Evolutionary conservation across 2,113 vertebrate genomes (phyloP).

Genomic region (Anoura caudifer): DNA sequence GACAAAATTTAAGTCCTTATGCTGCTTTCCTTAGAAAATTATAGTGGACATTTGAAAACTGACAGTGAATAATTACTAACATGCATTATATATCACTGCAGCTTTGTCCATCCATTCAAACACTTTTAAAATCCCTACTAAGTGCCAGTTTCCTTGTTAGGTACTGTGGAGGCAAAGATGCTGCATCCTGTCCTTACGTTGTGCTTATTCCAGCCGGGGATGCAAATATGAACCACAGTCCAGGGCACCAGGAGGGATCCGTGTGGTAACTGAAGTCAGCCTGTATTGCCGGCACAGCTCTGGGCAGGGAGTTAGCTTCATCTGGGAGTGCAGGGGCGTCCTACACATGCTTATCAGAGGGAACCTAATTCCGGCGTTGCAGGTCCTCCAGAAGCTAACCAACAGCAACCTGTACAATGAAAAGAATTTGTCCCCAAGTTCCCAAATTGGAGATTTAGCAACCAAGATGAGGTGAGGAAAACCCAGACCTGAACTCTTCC

Average conservation of each 20-base stretch:
- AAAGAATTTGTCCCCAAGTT: neutral
- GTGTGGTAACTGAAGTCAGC: neutral
- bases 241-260: neutral
- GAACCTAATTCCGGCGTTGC: neutral
- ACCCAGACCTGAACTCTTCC: neutral
- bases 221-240: neutral
- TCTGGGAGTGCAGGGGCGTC: neutral
- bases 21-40: conserved; percentile 1
- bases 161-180: neutral
- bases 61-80: neutral
- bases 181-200: neutral
- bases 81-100: neutral
- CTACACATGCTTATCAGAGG: neutral
- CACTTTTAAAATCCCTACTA: neutral
- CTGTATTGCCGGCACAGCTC: neutral
- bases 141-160: neutral
- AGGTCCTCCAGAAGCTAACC: neutral
- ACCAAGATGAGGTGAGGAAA: neutral
- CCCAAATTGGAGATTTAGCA: neutral
- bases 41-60: neutral
- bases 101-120: neutral
- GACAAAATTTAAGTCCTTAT: neutral
- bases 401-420: neutral
- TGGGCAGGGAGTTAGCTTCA: neutral
- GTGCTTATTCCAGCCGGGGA: neutral